Evolutionary conservation across 2,113 vertebrate genomes (phyloP), one percentile per base, ranked within the genome.

Genomic region (Stigmatopora argus): DNA sequence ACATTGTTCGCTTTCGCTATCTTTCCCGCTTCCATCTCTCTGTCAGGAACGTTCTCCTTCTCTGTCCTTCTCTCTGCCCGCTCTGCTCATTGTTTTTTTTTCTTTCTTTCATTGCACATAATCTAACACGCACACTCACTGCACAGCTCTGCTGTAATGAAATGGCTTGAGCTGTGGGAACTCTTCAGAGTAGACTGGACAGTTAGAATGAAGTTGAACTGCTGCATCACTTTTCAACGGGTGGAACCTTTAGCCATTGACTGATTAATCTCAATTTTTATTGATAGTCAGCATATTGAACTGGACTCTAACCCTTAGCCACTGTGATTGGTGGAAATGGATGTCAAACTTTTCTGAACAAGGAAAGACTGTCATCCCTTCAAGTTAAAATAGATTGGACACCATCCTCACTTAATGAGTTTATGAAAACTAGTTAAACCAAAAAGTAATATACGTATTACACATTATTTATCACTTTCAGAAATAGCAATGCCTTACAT

Each of bases 161-260:
- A 79, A 79, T 74, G 78, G 71, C 70, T 62, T 74, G 26, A 78
- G 83, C 64, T 78, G 71, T 78, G 74, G 75, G 57, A 72, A 72
- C 55, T 51, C 65, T 67, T 72, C 48, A 71, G 64, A 83, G 73
- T 62, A 71, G 57, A 67, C 35, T 3, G 26, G n/a, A 65, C 78
- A 67, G 66, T 17, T 70, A 49, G 65, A 74, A 77, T 69, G 67
- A 78, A 65, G 69, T 62, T 41, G 68, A 48, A 38, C 71, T 70
- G 59, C 58, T 34, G 26, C 21, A 41, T 18, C 12, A 4, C 35
- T 59, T 59, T 12, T 59, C 34, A 59, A 17, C 1, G 7, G 7
- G 31, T 61, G 31, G 11, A 62, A 12, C 8, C 46, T 41, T 67
- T 70, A 57, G 58, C 38, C 15, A 19, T 14, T 49, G 57, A 63